phyloP scores from a whole-genome alignment of 2,113 vertebrate species.

The Hippocampus mohnikei region DNA sequence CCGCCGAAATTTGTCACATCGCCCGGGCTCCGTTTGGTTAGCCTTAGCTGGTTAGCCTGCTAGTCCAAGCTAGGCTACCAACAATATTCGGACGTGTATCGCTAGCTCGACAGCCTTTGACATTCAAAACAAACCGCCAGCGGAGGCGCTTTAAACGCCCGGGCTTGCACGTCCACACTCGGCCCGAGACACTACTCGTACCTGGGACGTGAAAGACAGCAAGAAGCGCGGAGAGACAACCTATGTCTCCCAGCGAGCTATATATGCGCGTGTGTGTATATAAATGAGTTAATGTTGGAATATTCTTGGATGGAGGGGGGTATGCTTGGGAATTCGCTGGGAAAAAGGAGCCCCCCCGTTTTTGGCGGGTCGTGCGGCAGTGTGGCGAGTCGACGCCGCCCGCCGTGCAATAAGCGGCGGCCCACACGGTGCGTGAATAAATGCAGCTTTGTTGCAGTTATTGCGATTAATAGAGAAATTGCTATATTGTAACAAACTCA shows the following conservation, averaged over 20 bases:
- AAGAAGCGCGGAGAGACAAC: constrained; percentile 63
- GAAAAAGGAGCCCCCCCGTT: constrained; percentile 50
- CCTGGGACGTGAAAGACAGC: constrained; percentile 22
- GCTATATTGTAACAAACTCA: constrained; percentile 96
- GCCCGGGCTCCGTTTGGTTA: constrained; percentile 56
- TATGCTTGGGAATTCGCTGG: constrained; percentile 80
- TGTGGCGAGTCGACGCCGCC: constrained; percentile 35
- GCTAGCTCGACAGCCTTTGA: constrained; percentile 67
- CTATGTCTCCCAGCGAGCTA: constrained; percentile 64
- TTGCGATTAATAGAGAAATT: constrained; percentile 86
- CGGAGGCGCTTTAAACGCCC: constrained; percentile 33
- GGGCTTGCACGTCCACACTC: neutral
- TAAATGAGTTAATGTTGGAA: constrained; percentile 82
- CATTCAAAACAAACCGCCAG: constrained; percentile 69
- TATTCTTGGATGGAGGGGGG: constrained; percentile 77
- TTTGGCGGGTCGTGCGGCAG: constrained; percentile 47
- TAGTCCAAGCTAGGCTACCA: constrained; percentile 64
- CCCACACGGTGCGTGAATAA: constrained; percentile 63
- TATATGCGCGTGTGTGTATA: neutral
- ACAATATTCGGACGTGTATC: constrained; percentile 62
- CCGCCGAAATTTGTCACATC: constrained; percentile 35
- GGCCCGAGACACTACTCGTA: constrained; percentile 3
- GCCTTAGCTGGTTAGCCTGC: constrained; percentile 61
- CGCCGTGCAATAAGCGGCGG: constrained; percentile 58
- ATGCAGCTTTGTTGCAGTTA: constrained; percentile 74